phyloP scores from a whole-genome alignment of 2,113 vertebrate genomes.

The Galeopterus variegatus region DNA sequence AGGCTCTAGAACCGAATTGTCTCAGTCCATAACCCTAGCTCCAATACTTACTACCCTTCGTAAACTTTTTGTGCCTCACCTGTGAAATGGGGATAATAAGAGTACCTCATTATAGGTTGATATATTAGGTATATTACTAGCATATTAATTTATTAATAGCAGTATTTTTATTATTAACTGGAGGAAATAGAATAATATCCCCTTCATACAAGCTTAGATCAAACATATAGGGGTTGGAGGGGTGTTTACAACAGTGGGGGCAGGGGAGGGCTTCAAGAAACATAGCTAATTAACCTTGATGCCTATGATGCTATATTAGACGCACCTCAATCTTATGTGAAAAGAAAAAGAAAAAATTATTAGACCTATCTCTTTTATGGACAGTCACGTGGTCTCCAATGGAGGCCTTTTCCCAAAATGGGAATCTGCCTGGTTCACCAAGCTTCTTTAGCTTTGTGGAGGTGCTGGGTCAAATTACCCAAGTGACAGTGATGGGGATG shows the following conservation, averaged over 20 bases:
- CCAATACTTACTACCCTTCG: not conserved
- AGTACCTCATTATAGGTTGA: not conserved
- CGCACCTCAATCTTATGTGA: not conserved
- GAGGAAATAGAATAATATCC: not conserved
- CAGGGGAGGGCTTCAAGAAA: not conserved
- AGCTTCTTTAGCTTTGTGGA: not conserved
- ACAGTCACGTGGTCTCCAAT: not conserved
- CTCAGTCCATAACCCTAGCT: not conserved
- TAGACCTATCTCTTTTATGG: not conserved
- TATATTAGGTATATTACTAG: not conserved
- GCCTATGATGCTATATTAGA: not conserved
- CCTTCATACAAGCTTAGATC: not conserved
- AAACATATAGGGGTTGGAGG: not conserved
- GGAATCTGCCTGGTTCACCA: not conserved
- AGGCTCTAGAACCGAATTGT: not conserved
- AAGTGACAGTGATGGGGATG: not conserved
- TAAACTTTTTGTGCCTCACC: not conserved
- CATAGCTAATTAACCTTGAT: not conserved
- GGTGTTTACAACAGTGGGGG: not conserved
- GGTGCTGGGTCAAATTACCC: not conserved
- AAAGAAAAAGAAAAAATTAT: not conserved
- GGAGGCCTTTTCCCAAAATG: not conserved
- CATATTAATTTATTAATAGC: not conserved
- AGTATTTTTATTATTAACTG: conserved; percentile 14
- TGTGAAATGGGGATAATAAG: not conserved